Evolutionary conservation across 2,888 invertebrate species (phyloP).

Genomic region (Macrosiphum euphorbiae): DNA sequence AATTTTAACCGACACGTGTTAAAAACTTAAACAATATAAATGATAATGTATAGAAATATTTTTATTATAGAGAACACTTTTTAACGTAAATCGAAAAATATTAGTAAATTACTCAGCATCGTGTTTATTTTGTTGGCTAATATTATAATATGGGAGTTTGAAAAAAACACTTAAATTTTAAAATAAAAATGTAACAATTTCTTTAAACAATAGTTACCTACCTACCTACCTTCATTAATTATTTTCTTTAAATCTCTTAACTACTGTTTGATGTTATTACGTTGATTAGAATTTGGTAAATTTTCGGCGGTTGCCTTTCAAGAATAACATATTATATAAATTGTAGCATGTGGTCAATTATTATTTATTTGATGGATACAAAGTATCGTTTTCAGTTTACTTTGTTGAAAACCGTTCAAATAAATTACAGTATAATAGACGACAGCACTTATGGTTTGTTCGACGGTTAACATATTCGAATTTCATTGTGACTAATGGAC

Average conservation of each 20-base stretch:
- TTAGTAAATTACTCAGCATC: not conserved
- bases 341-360: not conserved
- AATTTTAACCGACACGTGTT: not conserved
- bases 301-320: not conserved
- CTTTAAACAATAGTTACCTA: not conserved
- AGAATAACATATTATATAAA: not conserved
- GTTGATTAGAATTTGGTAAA: not conserved
- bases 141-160: not conserved
- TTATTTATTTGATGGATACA: constrained; percentile 6
- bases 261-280: not conserved
- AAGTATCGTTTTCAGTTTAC: constrained; percentile 1
- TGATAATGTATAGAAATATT: not conserved
- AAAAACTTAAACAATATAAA: not conserved
- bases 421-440: constrained; percentile 32
- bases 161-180: not conserved
- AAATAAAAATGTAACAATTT: not conserved
- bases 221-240: not conserved
- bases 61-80: not conserved
- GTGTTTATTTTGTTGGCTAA: not conserved
- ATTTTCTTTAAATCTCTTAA: not conserved
- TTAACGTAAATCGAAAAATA: not conserved
- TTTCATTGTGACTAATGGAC: constrained; percentile 51
- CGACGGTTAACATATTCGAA: constrained; percentile 25
- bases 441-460: constrained; percentile 34
- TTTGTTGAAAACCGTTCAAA: constrained; percentile 22